These are phyloP conservation scores for Corythornis cristatus DNA, from an alignment of 2,113 vertebrate genomes.

Conservation along the genomic window DNA sequence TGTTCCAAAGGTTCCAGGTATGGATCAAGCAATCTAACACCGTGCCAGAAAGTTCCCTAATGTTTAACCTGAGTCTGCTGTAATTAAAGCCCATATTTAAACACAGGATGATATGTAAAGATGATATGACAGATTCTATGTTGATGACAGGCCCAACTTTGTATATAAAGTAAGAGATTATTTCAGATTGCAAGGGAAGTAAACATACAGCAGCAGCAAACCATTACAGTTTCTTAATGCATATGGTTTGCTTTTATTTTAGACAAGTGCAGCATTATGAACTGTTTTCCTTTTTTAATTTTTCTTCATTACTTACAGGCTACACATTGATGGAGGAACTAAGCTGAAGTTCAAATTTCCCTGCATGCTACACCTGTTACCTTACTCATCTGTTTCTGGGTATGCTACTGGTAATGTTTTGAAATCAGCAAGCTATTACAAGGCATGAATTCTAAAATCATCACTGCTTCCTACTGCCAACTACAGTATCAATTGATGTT, in stretches of 20 bases:
- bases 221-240: not conserved
- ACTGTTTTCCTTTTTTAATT: not conserved
- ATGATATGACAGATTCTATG: not conserved
- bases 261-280: not conserved
- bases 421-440: not conserved
- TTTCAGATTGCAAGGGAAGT: not conserved
- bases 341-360: not conserved
- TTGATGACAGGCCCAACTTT: not conserved
- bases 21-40: not conserved
- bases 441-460: not conserved
- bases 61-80: not conserved
- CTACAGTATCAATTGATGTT: not conserved
- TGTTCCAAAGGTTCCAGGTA: conserved; percentile 1
- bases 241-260: not conserved
- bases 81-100: not conserved
- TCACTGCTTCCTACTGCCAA: not conserved
- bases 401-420: not conserved
- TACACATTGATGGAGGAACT: not conserved
- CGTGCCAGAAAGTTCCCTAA: not conserved
- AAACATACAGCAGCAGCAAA: not conserved
- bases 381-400: not conserved
- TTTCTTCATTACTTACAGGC: not conserved
- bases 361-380: not conserved
- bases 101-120: not conserved
- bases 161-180: not conserved